Evolutionary conservation across 2,113 vertebrate species (phyloP).

Genomic region (Australoheros scitulus): DNA sequence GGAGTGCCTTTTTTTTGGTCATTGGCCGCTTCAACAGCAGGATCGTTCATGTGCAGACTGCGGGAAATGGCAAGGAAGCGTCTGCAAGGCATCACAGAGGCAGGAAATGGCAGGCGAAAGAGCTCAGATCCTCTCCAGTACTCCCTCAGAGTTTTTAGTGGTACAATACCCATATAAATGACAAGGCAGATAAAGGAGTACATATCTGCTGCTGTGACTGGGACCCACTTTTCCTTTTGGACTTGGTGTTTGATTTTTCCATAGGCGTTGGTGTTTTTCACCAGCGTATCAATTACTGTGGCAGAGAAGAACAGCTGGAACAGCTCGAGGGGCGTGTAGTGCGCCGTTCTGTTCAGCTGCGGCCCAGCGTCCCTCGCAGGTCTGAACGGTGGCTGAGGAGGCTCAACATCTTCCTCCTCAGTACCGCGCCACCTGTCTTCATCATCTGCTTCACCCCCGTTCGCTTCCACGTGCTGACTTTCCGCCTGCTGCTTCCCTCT

Average conservation of each 20-base stretch:
- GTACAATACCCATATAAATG: conserved; percentile 65
- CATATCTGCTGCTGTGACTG: conserved; percentile 56
- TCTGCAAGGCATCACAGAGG: conserved; percentile 54
- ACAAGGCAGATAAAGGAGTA: conserved; percentile 60
- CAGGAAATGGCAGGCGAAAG: conserved; percentile 62
- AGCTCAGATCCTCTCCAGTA: conserved; percentile 60
- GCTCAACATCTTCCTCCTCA: conserved; percentile 49
- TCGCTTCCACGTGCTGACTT: not conserved
- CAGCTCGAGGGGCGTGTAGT: conserved; percentile 63
- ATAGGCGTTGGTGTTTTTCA: conserved; percentile 60
- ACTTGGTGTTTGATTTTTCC: conserved; percentile 38
- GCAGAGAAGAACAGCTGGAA: conserved; percentile 67
- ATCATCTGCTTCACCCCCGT: not conserved
- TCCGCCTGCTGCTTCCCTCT: conserved; percentile 5
- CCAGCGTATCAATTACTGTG: conserved; percentile 46
- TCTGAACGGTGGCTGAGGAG: conserved; percentile 53
- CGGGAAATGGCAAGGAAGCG: conserved; percentile 53
- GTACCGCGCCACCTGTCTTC: conserved; percentile 42
- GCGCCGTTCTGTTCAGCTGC: conserved; percentile 52
- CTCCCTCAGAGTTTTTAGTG: conserved; percentile 59
- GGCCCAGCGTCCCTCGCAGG: conserved; percentile 48
- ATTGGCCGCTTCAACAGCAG: conserved; percentile 38
- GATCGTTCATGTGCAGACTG: conserved; percentile 60
- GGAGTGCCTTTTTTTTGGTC: conserved; percentile 61
- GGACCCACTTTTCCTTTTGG: conserved; percentile 39